Evolutionary conservation across 2,888 invertebrate genomes (phyloP), one percentile per base, ranked within the genome.

Genomic region (Brenthis ino): DNA sequence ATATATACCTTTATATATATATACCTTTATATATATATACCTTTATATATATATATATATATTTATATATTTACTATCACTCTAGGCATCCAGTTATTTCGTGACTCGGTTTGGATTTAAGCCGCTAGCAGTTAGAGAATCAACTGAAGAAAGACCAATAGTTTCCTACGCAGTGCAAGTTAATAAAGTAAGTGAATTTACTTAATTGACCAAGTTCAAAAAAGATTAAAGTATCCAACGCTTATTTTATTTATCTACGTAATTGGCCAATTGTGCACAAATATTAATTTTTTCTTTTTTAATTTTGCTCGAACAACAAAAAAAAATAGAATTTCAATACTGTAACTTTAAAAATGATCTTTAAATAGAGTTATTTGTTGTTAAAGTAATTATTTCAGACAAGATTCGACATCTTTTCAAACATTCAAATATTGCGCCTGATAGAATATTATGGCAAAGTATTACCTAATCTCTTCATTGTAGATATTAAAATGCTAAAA

Each of bases 101-200:
- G 96, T 97, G 70, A 95, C 97, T 0, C 95, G 98, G 65, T 93
- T 99, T 87, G 99, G 99, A 51, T 99, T 99, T 84, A 95, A 97
- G 82, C 97, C 97, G 0, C 88, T 97, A 72, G 98, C 97, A 20
- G 96, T 98, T 84, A 96, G 96, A 80, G 99, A 99, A 66, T 93
- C 99, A 72, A 98, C 98, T 0, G 98, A 97, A 64, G 95, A 94
- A 65, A 94, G 97, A 75, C 92, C 95, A 67, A 94, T 95, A 56
- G 96, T 96, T 1, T 94, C 96, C 11, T 97, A 99, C 89, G 99
- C 95, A 16, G 96, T 99, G 28, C 94, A 92, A 82, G 97, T 98
- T 84, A 98, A 99, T 85, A 95, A 97, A 94, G 98, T 97, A 89
- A 85, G 78, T 74, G 6, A 61, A 37, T 37, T 37, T 37, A 37